Percentiles rank a stretch among this genome's conserved stretches.
Evolutionary conservation across 2,888 invertebrate genomes (phyloP).

Genomic region (Caenorhabditis becei): DNA sequence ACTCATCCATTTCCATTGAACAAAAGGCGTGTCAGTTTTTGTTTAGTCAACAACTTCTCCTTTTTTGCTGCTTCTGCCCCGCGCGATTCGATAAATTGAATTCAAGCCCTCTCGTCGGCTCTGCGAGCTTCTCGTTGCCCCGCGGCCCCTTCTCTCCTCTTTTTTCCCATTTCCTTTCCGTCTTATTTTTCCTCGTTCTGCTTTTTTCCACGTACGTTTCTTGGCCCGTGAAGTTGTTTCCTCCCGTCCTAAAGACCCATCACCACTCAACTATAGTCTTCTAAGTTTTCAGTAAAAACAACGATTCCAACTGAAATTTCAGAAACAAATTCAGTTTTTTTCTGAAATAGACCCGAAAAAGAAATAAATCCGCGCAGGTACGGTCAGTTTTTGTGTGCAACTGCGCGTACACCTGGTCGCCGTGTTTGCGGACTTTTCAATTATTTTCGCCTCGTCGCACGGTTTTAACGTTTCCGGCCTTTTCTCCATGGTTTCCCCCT

Average conservation of each 20-base stretch:
- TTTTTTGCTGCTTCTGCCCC: constrained; percentile 24
- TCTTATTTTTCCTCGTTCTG: constrained; percentile 17
- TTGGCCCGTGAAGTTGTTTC: neutral
- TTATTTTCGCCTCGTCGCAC: constrained; percentile 6
- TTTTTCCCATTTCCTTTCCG: constrained; percentile 44
- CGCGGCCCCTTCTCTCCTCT: constrained; percentile 21
- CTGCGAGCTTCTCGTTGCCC: constrained; percentile 36
- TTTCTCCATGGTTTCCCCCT: neutral
- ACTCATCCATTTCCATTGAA: constrained; percentile 15
- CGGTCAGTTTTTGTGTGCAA: constrained; percentile 40
- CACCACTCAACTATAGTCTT: neutral
- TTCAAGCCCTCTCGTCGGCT: constrained; percentile 48
- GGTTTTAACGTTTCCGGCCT: neutral
- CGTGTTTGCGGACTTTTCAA: constrained; percentile 46
- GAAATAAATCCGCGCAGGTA: neutral
- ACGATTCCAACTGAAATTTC: neutral
- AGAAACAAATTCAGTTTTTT: neutral
- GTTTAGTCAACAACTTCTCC: constrained; percentile 47
- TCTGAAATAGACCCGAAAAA: neutral
- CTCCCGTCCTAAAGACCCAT: neutral
- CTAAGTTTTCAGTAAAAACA: too few relatives aligned
- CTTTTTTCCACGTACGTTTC: constrained; percentile 12
- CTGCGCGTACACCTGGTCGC: constrained; percentile 21
- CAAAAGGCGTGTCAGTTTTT: constrained; percentile 18
- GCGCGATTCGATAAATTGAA: constrained; percentile 57